Evolutionary conservation across 2,888 invertebrate genomes (phyloP), one percentile per base, ranked within the genome.

Genomic region (Nomada fabriciana): DNA sequence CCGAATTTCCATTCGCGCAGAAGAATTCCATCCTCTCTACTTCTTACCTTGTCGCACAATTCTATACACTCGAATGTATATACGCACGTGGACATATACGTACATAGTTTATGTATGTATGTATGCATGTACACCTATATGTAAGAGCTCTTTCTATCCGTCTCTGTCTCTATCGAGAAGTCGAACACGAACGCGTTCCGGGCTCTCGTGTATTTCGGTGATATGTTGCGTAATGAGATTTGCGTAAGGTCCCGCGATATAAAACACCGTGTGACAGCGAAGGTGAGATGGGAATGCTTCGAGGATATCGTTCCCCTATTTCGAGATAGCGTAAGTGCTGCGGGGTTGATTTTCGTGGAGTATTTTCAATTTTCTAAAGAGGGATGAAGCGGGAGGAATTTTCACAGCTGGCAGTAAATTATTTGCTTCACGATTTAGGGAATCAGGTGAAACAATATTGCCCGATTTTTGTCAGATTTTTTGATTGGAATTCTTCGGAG

Each of bases 141-240:
- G 29, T n/a, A 36, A 7, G 7, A 36, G 29, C 53, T 23, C 52
- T 23, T 36, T 64, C 43, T 74, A 18, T 67, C 47, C 68, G 61
- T 50, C 64, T 76, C 47, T 63, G 72, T 79, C 23, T 60, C 76
- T 71, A 23, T 20, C 42, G 50, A 76, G 80, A 85, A 86, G 81
- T 85, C 86, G 86, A 80, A 75, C 85, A 83, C 87, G 47, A 47
- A 47, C 47, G 85, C 86, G 83, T 90, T 90, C 87, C 83, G 87
- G 88, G 86, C 88, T 85, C 89, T 89, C 86, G 88, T 84, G 90
- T 92, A 91, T 91, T 91, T 91, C 86, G 86, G 91, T 91, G 89
- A 88, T 89, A 89, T 86, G 89, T 91, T 91, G 91, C 91, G 90
- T 89, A 91, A 91, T 89, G 86, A 88, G 89, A 89, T 91, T 91